Evolutionary conservation across 2,113 vertebrate species (phyloP), one percentile per base, ranked within the genome.

Genomic region (Sporophila hypoxantha): DNA sequence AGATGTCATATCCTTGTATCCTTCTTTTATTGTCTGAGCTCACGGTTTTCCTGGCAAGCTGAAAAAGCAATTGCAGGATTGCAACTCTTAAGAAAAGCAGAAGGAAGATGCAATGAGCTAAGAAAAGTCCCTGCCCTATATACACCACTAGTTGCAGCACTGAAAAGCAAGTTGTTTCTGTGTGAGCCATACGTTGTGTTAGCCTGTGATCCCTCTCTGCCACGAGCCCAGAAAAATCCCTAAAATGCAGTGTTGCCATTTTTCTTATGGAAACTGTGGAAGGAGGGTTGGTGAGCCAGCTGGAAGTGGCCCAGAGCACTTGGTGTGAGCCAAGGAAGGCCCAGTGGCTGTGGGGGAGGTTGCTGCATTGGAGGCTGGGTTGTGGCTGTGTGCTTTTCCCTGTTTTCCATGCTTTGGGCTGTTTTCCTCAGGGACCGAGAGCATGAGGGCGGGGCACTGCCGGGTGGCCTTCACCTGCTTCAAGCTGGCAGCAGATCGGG

Each of bases 401-500:
- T 42, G 44, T 36, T 59, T 50, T 27, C 70, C 30, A 0, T 30
- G 39, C 2, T 16, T 52, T 44, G 61, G 18, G 1, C 42, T 37
- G 52, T 89, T 90, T 89, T 87, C 82, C 47, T 15, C 94, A 99
- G 99, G 98, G 69, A 93, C 98, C 60, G 96, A 99, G 95, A 98
- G 88, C 59, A 96, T 97, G 77, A 95, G 85, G 93, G 96, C 94
- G 7, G 95, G 97, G 20, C 95, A 96, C 82, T 76, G 96, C 39
- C 23, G 80, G 5, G 85, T 94, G 21, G 98, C 98, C 30, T 99
- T 98, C 74, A 92, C 93, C 76, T 99, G 97, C 94, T 99, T 99
- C 93, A 94, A 96, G n/a, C 96, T 97, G 91, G 98, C 98, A 9
- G 98, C 99, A 25, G 96, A 97, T 50, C 98, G 95, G 8, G 97